A percentile compares a stretch with the other conserved stretches of the same genome.
Evolutionary conservation across 2,888 invertebrate genomes (phyloP).

Genomic region (Hirtodrosophila trivittata): DNA sequence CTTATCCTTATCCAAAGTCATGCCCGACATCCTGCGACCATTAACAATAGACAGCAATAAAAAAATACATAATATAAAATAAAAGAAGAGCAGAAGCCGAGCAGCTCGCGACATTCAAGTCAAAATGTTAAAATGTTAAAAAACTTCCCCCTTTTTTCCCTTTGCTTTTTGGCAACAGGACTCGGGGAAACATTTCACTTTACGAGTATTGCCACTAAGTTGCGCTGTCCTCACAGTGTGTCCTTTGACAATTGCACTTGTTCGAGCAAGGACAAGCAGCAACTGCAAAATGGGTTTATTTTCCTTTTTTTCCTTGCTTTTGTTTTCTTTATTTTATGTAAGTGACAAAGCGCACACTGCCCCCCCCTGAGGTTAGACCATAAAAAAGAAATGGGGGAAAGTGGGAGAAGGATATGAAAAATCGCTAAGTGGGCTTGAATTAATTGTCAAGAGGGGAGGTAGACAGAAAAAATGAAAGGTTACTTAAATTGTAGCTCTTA

Average conservation of each 20-base stretch:
- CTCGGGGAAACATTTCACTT: slow-evolving; percentile 47
- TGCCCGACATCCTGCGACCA: slow-evolving; percentile 2
- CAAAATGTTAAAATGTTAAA: slow-evolving; percentile 7
- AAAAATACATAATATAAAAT: slow-evolving; percentile 7
- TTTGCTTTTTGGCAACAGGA: slow-evolving; percentile 25
- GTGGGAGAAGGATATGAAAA: not conserved
- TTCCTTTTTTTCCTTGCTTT: not conserved
- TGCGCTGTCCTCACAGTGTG: too few relatives aligned
- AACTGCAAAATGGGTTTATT: not conserved
- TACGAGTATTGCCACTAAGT: slow-evolving; percentile 51
- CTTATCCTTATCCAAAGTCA: too few relatives aligned
- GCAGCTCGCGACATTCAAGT: slow-evolving; percentile 41
- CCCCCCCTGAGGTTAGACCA: slow-evolving; percentile 26
- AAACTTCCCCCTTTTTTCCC: not conserved
- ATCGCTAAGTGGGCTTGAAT: slow-evolving; percentile 15
- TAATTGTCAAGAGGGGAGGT: slow-evolving; percentile 8
- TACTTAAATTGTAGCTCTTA: too few relatives aligned
- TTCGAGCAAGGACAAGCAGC: slow-evolving; percentile 48
- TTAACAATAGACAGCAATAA: slow-evolving; percentile 17
- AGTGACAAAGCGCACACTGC: slow-evolving; percentile 31
- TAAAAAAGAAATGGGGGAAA: too few relatives aligned
- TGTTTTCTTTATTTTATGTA: slow-evolving; percentile 32
- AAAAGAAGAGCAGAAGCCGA: slow-evolving; percentile 19
- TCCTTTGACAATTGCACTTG: slow-evolving; percentile 69
- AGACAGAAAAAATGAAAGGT: too few relatives aligned